phyloP scores from a whole-genome alignment of 2,888 invertebrate genomes.

The Boloria selene region DNA sequence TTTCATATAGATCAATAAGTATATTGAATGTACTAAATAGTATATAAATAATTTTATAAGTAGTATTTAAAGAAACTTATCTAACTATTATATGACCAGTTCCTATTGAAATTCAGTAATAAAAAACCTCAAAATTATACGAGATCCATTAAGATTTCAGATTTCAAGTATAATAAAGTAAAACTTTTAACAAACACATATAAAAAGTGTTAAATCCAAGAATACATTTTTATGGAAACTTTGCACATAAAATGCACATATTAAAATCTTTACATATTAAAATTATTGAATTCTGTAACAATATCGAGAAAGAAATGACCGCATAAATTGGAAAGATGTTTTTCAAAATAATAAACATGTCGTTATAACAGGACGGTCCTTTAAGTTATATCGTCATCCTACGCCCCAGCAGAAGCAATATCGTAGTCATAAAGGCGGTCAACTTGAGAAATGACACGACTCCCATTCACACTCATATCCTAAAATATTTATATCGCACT shows the following conservation, averaged over 20 bases:
- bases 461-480: slow-evolving; percentile 73
- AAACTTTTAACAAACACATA: too few species aligned
- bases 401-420: slow-evolving; percentile 56
- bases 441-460: slow-evolving; percentile 57
- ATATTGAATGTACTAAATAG: too few species aligned
- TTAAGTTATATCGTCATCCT: slow-evolving; percentile 48
- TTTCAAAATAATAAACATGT: slow-evolving; percentile 37
- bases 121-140: too few species aligned
- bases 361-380: slow-evolving; percentile 37
- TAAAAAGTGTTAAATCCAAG: too few species aligned
- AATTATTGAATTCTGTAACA: slow-evolving; percentile 3
- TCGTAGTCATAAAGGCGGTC: slow-evolving; percentile 65
- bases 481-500: slow-evolving; percentile 65
- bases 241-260: not conserved
- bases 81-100: too few species aligned
- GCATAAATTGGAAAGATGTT: slow-evolving; percentile 20
- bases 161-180: too few species aligned
- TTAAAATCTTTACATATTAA: slow-evolving; percentile 1
- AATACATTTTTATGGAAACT: too few species aligned
- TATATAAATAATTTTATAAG: too few species aligned
- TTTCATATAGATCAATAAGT: too few species aligned
- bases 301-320: slow-evolving; percentile 5
- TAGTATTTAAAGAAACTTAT: too few species aligned
- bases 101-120: too few species aligned
- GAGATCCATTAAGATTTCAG: too few species aligned